Evolutionary conservation across 2,797 vertebrate species (phyloP).

Genomic region (Platalea minor): DNA sequence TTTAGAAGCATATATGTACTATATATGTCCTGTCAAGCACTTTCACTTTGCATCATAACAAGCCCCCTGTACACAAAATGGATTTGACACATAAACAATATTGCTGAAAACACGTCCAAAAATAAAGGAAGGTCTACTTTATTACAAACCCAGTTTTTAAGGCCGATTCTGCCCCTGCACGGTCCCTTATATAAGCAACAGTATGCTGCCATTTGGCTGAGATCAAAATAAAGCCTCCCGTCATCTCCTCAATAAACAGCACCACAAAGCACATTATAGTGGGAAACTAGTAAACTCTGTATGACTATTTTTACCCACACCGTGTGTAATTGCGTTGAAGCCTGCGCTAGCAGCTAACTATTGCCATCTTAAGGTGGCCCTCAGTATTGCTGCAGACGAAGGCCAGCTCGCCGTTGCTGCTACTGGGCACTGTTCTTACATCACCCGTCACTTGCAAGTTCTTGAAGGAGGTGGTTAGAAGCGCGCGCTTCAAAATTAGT

Average conservation of each 20-base stretch:
- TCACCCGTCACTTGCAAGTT: neutral
- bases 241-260: neutral
- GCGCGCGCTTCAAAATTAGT: accelerated
- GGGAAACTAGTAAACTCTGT: neutral
- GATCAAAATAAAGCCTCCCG: neutral
- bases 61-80: neutral
- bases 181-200: neutral
- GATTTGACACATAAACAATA: neutral
- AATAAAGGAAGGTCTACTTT: neutral
- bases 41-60: neutral
- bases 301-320: neutral
- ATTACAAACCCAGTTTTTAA: neutral
- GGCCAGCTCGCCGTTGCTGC: neutral
- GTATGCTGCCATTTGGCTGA: neutral
- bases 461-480: neutral
- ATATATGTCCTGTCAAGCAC: neutral
- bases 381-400: neutral
- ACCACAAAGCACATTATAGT: neutral
- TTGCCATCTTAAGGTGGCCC: conserved; percentile 60
- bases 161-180: neutral
- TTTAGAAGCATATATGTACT: neutral
- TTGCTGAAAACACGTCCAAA: neutral
- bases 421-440: accelerated
- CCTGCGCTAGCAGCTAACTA: neutral
- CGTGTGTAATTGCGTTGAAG: accelerated